phyloP scores from a whole-genome alignment of 2,113 vertebrate genomes.

The Xiphophorus couchianus region DNA sequence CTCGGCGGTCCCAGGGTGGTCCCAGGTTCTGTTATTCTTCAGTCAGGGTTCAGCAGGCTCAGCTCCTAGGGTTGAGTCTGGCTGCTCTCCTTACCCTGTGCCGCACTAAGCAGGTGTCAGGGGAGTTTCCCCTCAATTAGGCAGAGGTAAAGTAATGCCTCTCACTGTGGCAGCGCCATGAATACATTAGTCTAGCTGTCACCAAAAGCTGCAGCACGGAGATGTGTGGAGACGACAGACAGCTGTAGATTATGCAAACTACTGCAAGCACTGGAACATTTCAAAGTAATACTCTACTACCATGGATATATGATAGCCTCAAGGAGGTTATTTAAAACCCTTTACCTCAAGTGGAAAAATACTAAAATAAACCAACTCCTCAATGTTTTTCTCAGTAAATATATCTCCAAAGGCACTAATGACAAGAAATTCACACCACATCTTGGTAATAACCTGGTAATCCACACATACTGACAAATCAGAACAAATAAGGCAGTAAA shows the following conservation, averaged over 20 bases:
- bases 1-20: slow-evolving; percentile 65
- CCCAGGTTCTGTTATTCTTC: slow-evolving; percentile 64
- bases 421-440: not conserved
- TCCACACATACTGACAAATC: not conserved
- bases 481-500: no score
- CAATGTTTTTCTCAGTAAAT: not conserved
- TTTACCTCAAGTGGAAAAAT: slow-evolving; percentile 11
- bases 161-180: slow-evolving; percentile 61
- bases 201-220: slow-evolving; percentile 51
- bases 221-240: slow-evolving; percentile 52
- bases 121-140: slow-evolving; percentile 84
- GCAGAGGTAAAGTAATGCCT: slow-evolving; percentile 80
- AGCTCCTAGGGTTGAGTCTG: slow-evolving; percentile 55
- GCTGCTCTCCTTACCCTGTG: slow-evolving; percentile 48
- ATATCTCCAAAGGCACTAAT: not conserved
- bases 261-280: slow-evolving; percentile 1
- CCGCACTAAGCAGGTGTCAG: slow-evolving; percentile 74
- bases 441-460: not conserved
- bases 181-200: slow-evolving; percentile 78
- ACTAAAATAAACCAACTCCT: not conserved
- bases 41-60: slow-evolving; percentile 73
- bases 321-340: slow-evolving; percentile 6
- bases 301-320: slow-evolving; percentile 2
- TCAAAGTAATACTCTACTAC: slow-evolving; percentile 15
- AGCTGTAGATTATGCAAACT: slow-evolving; percentile 50